Base-by-base conservation (phyloP, 2,888 invertebrate species). In the Luffia ferchaultella region DNA sequence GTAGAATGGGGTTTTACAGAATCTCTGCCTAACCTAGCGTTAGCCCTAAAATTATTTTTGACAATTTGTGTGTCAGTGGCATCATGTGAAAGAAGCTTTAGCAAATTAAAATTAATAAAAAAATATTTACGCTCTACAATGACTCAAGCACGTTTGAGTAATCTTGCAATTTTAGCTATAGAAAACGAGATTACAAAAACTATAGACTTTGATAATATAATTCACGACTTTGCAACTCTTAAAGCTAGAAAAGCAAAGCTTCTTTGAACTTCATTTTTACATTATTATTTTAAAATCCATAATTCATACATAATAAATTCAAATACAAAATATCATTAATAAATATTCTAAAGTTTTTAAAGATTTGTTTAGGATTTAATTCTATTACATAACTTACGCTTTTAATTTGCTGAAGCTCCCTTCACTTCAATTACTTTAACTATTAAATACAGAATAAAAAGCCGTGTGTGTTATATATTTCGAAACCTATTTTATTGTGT, bases 1-100 rank as follows among this genome's bases (percentile, higher is more conserved):
- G 46, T 53, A 46, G 50, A 47, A 51, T 53, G 51, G 49, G 42
- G 47, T 53, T 46, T 51, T 50, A 50, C 45, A 48, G 52, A 47
- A 51, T 51, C 49, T 51, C 46, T 53, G 50, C 49, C 49, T 41
- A 53, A 51, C 50, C 40, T 49, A 18, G 43, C 43, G 49, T 41
- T 51, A 17, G 49, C 44, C 48, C 47, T 53, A 51, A 47, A 30
- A 12, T 30, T 30, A 30, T 30, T 30, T 30, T 7, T 30, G 12
- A 30, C 30, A 30, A 30, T 30, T 7, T 30, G 30, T 30, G 30
- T 12, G 5, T 30, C 30, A 30, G 30, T 30, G 49, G 44, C 43
- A 47, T 49, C n/a, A 20, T 47, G 40, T 48, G 42, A 53, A n/a
- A n/a, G 42, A n/a, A 50, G 45, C 50, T 30, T 16, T 48, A 48